These are phyloP conservation scores for Diuraphis noxia DNA, from an alignment of 1,140 invertebrate species.

Conservation along the genomic window DNA sequence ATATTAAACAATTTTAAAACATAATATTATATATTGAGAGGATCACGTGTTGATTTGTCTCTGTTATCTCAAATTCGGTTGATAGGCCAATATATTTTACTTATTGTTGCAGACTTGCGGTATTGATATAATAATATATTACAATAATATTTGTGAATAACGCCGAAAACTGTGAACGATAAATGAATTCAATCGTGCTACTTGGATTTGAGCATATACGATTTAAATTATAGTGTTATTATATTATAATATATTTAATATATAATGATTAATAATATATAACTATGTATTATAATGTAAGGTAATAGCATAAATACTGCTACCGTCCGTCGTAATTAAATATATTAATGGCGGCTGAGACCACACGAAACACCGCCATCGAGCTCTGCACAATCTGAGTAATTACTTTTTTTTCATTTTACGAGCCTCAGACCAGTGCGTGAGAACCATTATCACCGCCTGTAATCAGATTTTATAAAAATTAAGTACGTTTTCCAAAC, in stretches of 20 bases:
- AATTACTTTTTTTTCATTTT: slow-evolving; percentile 25
- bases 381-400: background rate
- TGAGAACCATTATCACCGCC: background rate
- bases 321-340: background rate
- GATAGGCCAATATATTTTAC: background rate
- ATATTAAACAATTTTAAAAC: too few relatives aligned
- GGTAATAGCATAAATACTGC: background rate
- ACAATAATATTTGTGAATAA: background rate
- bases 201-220: background rate
- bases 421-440: background rate
- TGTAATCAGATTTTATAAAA: slow-evolving; percentile 20
- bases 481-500: background rate
- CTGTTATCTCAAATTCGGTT: background rate
- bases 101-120: background rate
- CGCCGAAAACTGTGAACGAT: background rate
- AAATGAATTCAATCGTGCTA: background rate
- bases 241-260: background rate
- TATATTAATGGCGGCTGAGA: background rate
- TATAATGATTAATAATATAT: background rate
- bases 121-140: background rate
- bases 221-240: background rate
- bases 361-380: background rate
- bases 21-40: background rate
- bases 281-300: background rate
- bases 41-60: background rate